Base-by-base conservation (phyloP, 2,888 invertebrate genomes). In the Xiphydria camelus region DNA sequence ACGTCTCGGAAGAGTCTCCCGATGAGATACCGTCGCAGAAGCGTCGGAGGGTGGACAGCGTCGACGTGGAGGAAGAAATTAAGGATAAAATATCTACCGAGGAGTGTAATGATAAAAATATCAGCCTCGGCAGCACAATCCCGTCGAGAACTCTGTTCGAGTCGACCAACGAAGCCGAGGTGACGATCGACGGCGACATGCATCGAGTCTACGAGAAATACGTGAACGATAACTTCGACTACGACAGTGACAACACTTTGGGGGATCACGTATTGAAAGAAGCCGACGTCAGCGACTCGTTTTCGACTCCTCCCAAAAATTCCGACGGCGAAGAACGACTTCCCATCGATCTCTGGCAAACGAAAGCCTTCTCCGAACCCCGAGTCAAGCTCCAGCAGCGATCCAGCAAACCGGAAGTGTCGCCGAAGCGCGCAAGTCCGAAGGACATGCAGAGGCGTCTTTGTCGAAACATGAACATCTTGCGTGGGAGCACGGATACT, bases 401-500 rank as follows among this genome's bases (percentile, higher is more conserved):
- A n/a, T n/a, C n/a, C n/a, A n/a, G n/a, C n/a, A n/a, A n/a, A n/a
- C n/a, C n/a, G n/a, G n/a, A n/a, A 15, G 49, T 41, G 10, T 45
- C 41, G 1, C 19, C 39, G 4, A 36, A 39, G 9, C 43, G 43
- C 1, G 29, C 18, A 0, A 32, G 29, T 32, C 41, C 14, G 12
- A 45, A 12, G 19, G 31, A 26, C 21, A 45, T 51, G 19, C 47
- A 51, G 12, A 41, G 46, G 26, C 43, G 48, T 29, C 39, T 61
- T 12, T 50, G 43, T 1, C 53, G 51, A 9, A 57, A 44, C 6
- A 56, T 58, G 59, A 49, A 51, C 26, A 38, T 57, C 5, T 50
- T 64, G 37, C 61, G 63, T 1, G 53, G 53, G 1, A 66, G 62
- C 9, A 64, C 62, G 1, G 59, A 70, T 15, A 59, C 57, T 17